Conservation (phyloP, 2,888 invertebrate species). For the Gortyna flavago region DNA sequence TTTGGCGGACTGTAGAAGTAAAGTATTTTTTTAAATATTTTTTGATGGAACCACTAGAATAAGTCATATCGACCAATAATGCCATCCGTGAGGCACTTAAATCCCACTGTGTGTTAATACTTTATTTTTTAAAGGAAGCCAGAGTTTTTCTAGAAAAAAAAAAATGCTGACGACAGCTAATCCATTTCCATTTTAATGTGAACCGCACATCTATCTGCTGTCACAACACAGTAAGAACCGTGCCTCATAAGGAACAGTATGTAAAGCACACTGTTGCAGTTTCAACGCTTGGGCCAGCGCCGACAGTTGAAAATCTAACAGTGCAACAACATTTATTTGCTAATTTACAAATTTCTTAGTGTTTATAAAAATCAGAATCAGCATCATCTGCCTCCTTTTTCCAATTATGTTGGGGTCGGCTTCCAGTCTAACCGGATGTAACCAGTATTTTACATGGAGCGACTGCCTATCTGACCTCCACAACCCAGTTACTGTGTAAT, state of each 20-base stretch:
- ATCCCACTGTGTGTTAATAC: not conserved
- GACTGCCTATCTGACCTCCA: no score
- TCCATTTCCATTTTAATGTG: not conserved
- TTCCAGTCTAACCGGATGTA: no score
- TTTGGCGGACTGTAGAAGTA: constrained; percentile 79
- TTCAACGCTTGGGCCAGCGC: no score
- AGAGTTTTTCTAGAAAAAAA: no score
- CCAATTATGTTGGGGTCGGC: no score
- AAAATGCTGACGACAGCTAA: not conserved
- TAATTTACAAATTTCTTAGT: not conserved
- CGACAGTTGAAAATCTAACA: no score
- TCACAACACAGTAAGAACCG: not conserved
- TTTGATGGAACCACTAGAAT: not conserved
- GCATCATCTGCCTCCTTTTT: no score
- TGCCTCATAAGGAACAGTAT: not conserved
- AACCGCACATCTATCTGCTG: no score
- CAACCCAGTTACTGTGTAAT: no score
- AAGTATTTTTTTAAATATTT: not conserved
- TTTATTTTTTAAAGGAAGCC: no score
- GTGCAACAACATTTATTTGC: no score
- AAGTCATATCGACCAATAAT: not conserved
- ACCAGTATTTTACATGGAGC: no score
- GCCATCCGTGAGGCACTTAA: not conserved
- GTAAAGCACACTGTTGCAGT: not conserved
- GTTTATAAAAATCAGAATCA: not conserved